phyloP scores from a whole-genome alignment of 2,113 vertebrate genomes.

The Plectropomus leopardus region DNA sequence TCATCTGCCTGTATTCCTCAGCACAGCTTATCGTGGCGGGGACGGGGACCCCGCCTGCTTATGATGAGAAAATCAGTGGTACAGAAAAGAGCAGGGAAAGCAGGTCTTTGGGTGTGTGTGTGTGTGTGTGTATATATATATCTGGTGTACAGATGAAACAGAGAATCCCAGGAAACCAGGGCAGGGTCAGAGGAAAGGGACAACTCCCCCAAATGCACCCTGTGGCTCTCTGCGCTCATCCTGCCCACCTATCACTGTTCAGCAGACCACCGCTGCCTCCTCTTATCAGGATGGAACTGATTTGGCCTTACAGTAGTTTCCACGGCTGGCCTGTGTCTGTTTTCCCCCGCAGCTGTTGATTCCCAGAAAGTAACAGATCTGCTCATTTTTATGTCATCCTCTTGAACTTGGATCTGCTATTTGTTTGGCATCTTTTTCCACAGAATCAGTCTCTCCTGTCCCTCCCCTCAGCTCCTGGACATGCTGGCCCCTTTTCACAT shows the following conservation, averaged over 20 bases:
- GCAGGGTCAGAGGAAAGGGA: slow-evolving; percentile 64
- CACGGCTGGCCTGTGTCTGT: slow-evolving; percentile 33
- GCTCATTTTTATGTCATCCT: slow-evolving; percentile 10
- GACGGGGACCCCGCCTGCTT: slow-evolving; percentile 43
- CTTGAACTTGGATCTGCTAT: background rate
- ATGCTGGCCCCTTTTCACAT: slow-evolving; percentile 36
- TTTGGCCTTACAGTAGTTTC: slow-evolving; percentile 61
- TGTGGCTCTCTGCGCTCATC: slow-evolving; percentile 48
- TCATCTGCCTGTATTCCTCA: slow-evolving; percentile 49
- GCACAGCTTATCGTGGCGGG: slow-evolving; percentile 51
- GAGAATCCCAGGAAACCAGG: slow-evolving; percentile 53
- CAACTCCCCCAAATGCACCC: slow-evolving; percentile 8
- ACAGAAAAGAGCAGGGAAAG: slow-evolving; percentile 49
- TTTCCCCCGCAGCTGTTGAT: slow-evolving; percentile 6
- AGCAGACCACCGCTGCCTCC: slow-evolving; percentile 57
- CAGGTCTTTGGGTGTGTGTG: slow-evolving; percentile 17
- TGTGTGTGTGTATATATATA: slow-evolving; percentile 1
- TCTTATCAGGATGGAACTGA: slow-evolving; percentile 72
- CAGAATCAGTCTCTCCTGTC: slow-evolving; percentile 25
- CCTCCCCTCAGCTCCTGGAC: slow-evolving; percentile 47
- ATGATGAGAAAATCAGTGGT: slow-evolving; percentile 67
- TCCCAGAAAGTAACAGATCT: slow-evolving; percentile 44
- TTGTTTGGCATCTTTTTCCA: slow-evolving; percentile 35
- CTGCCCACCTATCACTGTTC: slow-evolving; percentile 72
- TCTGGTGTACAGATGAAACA: slow-evolving; percentile 39